Evolutionary conservation across 2,888 invertebrate genomes (phyloP), one percentile per base, ranked within the genome.

Genomic region (Coenonympha arcania): DNA sequence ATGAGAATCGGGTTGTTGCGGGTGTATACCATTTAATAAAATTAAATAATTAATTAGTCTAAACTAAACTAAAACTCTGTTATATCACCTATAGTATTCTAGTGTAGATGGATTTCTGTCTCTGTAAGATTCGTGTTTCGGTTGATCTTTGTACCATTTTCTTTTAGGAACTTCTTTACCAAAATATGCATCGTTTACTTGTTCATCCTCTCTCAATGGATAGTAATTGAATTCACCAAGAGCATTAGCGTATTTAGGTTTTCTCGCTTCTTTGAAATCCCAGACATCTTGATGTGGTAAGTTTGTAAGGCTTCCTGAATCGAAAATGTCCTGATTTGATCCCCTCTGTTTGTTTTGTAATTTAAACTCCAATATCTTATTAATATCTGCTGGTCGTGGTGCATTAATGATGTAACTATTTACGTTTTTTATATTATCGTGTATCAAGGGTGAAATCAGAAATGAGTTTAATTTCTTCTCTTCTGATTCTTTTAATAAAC

Each of bases 121-220:
- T 20, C 31, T 50, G 31, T 50, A 52, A 41, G 26, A 40, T 36
- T 53, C 40, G n/a, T 46, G 33, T 41, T 50, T 56, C 44, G 41
- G 19, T 34, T 50, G 55, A 37, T 60, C 49, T 22, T 61, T 62
- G 48, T 60, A 68, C 68, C 65, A 69, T 11, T 60, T 57, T 33
- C 59, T 56, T 28, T 63, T 44, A 19, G 69, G 70, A n/a, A 65
- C 61, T 33, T 62, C 57, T 4, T 59, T 55, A 11, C 62, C 65
- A 52, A 66, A 68, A 28, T 66, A 31, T 34, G 52, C 50, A 52
- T 63, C 64, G n/a, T 54, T 57, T 41, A 52, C 48, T 15, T 58
- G 37, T 20, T 55, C 51, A 26, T 41, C 16, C 8, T 36, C 19
- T 18, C 2, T 28, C 16, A 37, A 36, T 9, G 43, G 43, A 39